Percentiles rank a stretch among this genome's conserved stretches.
These are phyloP conservation scores for Lagorchestes hirsutus DNA, from an alignment of 2,797 vertebrate genomes.

Conservation along the genomic window DNA sequence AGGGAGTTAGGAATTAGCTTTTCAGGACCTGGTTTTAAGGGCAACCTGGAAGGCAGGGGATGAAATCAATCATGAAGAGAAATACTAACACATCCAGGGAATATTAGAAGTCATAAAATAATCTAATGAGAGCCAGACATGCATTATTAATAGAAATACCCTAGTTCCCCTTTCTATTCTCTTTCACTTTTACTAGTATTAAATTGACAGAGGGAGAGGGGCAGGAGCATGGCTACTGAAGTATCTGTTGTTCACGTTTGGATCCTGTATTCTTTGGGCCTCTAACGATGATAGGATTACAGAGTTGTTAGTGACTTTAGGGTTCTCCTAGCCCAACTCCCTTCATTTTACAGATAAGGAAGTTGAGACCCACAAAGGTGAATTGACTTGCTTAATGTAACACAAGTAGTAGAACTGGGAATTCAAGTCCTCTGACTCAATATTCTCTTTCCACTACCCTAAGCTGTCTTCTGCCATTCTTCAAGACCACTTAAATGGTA, in stretches of 20 bases:
- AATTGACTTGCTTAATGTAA: not conserved
- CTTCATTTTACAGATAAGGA: not conserved
- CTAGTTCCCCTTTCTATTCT: not conserved
- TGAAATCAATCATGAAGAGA: not conserved
- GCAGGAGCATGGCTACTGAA: not conserved
- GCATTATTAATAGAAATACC: not conserved
- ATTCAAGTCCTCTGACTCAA: not conserved
- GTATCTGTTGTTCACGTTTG: not conserved
- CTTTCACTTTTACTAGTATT: constrained; percentile 4
- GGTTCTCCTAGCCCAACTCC: not conserved
- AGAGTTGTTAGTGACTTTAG: not conserved
- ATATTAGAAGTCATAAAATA: not conserved
- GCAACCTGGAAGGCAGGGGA: not conserved
- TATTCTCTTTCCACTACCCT: not conserved
- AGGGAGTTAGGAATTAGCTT: not conserved
- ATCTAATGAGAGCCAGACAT: not conserved
- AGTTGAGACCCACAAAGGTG: not conserved
- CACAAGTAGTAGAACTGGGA: not conserved
- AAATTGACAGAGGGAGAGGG: not conserved
- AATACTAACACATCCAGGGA: not conserved
- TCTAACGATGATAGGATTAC: not conserved
- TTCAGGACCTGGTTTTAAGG: not conserved
- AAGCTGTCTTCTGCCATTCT: not conserved
- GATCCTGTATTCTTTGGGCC: not conserved
- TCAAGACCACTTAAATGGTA: not conserved